phyloP scores from a whole-genome alignment of 2,797 vertebrate genomes.

The Cyprinodon diabolis region DNA sequence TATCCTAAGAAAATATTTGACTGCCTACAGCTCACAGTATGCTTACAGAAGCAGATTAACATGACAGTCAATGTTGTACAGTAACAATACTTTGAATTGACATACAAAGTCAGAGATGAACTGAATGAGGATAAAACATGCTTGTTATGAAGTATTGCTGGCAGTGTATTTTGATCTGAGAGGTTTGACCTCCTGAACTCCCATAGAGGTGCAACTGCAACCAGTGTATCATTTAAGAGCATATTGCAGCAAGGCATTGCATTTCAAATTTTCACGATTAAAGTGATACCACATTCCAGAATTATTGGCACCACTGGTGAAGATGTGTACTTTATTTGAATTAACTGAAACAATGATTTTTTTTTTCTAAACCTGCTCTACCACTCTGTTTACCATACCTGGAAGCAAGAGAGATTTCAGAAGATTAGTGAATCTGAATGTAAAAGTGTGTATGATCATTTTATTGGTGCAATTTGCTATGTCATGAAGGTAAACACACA shows the following conservation, averaged over 20 bases:
- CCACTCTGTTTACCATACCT: not conserved
- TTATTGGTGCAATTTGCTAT: not conserved
- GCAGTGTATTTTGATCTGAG: conserved; percentile 33
- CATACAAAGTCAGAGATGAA: not conserved
- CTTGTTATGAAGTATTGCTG: conserved; percentile 30
- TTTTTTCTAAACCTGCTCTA: not conserved
- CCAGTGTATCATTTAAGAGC: not conserved
- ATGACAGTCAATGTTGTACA: not conserved
- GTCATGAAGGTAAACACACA: too few relatives aligned
- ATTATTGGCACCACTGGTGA: not conserved
- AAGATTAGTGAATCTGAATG: not conserved
- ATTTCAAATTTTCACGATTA: not conserved
- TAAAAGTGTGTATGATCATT: not conserved
- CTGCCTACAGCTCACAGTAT: conserved; percentile 18
- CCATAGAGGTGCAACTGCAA: not conserved
- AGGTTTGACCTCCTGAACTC: not conserved
- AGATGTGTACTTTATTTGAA: not conserved
- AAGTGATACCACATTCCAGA: not conserved
- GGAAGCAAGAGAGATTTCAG: not conserved
- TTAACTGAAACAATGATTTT: not conserved
- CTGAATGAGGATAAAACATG: conserved; percentile 25
- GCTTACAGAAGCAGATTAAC: not conserved
- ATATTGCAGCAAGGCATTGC: not conserved
- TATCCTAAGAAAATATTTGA: conserved; percentile 38
- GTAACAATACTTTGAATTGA: not conserved